Base-by-base conservation (phyloP, 2,888 invertebrate species). In the Sarcophaga subvicina region DNA sequence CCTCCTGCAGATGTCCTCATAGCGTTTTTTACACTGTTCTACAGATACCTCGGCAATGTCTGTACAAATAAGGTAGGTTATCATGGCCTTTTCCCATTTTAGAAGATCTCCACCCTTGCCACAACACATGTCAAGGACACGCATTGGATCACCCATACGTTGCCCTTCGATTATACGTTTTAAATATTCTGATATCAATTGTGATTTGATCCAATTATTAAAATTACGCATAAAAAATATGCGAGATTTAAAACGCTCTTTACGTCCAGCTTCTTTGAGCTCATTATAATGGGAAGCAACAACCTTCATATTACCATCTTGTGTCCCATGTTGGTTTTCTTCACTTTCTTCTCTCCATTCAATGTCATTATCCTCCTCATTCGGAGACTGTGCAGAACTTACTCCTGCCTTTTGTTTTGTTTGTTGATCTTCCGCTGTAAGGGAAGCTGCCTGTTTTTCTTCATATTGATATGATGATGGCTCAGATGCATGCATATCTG, bases 181-280 rank as follows among this genome's bases (percentile, higher is more conserved):
- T 90, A 95, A 94, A 93, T 96, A 96, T 94, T 97, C 96, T 95
- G 97, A 96, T 90, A 99, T 99, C 0, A 99, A 94, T 94, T 98
- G 97, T 93, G 98, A 98, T 94, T 99, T 99, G 17, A 99, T 96
- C 99, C 99, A 99, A 93, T 99, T 99, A 93, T 99, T 99, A 92
- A 99, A 99, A 94, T 99, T 99, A 89, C 99, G 95, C 94, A 99
- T 95, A 92, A 97, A 96, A 90, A 98, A 97, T 90, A 99, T 99
- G 45, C 98, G 96, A 45, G 99, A 99, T 90, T 97, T 96, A 89
- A 96, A 96, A 71, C 99, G 95, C 89, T 96, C 96, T 71, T 95
- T 95, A 62, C 98, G 93, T 0, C 98, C 98, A 90, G 96, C 96
- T 89, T 98, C 97, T 93, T 97, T 96, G 12, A 99, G 94, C 77